phyloP scores from a whole-genome alignment of 2,113 vertebrate species.

The Morone saxatilis region DNA sequence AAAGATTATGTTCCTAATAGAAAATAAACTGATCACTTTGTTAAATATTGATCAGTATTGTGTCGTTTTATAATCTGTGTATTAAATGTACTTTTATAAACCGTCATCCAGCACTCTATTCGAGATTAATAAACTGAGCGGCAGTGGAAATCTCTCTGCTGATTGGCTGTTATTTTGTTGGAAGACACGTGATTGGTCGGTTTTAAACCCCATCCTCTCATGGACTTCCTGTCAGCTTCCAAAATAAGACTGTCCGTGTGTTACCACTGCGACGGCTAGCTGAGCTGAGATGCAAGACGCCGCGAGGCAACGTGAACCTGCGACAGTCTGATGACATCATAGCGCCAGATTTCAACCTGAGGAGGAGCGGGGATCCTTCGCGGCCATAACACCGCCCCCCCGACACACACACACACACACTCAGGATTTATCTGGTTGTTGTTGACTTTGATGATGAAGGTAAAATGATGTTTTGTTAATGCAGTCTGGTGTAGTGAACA shows the following conservation, averaged over 20 bases:
- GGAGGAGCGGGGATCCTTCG: slow-evolving; percentile 49
- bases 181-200: neutral
- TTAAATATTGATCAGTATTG: too few relatives aligned
- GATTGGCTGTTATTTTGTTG: neutral
- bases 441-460: too few relatives aligned
- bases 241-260: slow-evolving; percentile 33
- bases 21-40: too few relatives aligned
- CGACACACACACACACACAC: slow-evolving; percentile 38
- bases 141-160: neutral
- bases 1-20: too few relatives aligned
- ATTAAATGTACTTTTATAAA: too few relatives aligned
- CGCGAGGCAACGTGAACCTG: slow-evolving; percentile 56
- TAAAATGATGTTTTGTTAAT: neutral
- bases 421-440: too few relatives aligned
- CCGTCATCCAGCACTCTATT: too few relatives aligned
- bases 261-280: slow-evolving; percentile 45
- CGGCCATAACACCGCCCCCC: slow-evolving; percentile 6
- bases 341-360: slow-evolving; percentile 65
- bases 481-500: neutral
- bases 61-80: too few relatives aligned
- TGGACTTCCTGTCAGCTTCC: neutral
- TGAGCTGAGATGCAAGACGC: slow-evolving; percentile 58
- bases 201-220: neutral
- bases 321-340: slow-evolving; percentile 72
- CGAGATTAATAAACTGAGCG: neutral